Base-by-base conservation (phyloP, 92 coral and sea anemone genomes). In the Nematostella vectensis region DNA sequence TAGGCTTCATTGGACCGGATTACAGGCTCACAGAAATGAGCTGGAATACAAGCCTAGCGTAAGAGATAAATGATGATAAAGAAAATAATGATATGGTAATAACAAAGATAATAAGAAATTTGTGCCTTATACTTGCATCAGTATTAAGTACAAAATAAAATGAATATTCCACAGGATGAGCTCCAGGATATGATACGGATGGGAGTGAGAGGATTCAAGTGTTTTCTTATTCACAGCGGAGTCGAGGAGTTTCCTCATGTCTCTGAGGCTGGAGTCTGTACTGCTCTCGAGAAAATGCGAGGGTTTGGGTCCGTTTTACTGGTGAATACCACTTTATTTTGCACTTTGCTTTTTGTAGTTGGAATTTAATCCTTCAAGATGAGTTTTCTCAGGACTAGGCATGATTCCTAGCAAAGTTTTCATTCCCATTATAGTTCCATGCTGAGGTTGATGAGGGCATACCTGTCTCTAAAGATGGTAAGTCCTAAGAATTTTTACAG, bases 191-290 rank as follows among this genome's bases (percentile, higher is more conserved):
- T 82, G 89, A 73, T 71, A 37, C 63, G 62, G 55, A 79, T 71
- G 2, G 89, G 89, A 15, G 79, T 82, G 11, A 78, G 62, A 29
- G 89, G 89, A 0, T 82, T 82, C 66, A 82, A 82, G 48, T 82
- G 89, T 31, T 82, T 82, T 20, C 75, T 82, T 22, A 59, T 82
- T 0, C 89, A 82, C 62, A 82, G 89, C 52, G 89, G 89, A 50
- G 89, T 82, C 3, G 89, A 82, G 33, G 89, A 82, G 69, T 82
- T 82, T 29, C 89, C 89, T 0, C 77, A 59, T 71, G 89, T 82
- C 12, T 48, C 75, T 57, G 89, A 77, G 57, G 54, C 30, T 62
- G 89, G 77, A 9, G 80, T 82, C 31, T 71, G 85, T 17, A 16
- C 57, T 38, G 89, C 89, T 15, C 54, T 82, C 68, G 56, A 67